Conservation (phyloP, 2,888 invertebrate genomes). For the Acrobasis consociella region DNA sequence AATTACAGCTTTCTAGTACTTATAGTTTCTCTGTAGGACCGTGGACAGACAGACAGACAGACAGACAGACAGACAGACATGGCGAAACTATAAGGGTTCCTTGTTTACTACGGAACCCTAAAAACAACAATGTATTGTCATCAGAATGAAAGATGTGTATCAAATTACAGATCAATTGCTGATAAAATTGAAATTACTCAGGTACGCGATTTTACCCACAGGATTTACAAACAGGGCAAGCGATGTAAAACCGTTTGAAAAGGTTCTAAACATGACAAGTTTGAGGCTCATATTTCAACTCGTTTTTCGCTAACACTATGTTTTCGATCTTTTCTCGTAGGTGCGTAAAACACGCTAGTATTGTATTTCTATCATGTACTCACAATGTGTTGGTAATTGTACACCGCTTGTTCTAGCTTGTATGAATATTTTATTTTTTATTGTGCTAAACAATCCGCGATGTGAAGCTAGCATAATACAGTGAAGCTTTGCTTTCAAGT, state of each 20-base stretch:
- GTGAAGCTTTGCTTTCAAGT: conserved; percentile 36
- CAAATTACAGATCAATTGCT: too few relatives aligned
- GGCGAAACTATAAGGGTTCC: too few relatives aligned
- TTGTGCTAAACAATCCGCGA: conserved; percentile 26
- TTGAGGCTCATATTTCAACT: conserved; percentile 11
- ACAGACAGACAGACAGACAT: too few relatives aligned
- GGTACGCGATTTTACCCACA: too few relatives aligned
- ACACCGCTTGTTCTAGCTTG: neutral
- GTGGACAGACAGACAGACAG: too few relatives aligned
- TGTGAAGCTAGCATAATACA: conserved; percentile 37
- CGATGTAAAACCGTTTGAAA: neutral
- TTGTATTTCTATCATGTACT: conserved; percentile 7
- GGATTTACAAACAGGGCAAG: too few relatives aligned
- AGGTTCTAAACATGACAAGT: neutral
- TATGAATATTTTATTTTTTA: neutral
- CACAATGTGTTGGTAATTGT: conserved; percentile 7
- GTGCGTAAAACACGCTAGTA: neutral
- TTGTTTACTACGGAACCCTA: too few relatives aligned
- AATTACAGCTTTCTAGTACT: too few relatives aligned
- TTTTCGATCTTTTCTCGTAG: conserved; percentile 1
- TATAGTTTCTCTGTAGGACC: too few relatives aligned
- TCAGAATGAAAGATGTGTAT: too few relatives aligned
- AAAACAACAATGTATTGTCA: too few relatives aligned
- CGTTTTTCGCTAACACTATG: neutral
- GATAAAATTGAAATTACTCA: too few relatives aligned